Conservation (phyloP, 2,113 vertebrate genomes). For the Siniperca knerii region DNA sequence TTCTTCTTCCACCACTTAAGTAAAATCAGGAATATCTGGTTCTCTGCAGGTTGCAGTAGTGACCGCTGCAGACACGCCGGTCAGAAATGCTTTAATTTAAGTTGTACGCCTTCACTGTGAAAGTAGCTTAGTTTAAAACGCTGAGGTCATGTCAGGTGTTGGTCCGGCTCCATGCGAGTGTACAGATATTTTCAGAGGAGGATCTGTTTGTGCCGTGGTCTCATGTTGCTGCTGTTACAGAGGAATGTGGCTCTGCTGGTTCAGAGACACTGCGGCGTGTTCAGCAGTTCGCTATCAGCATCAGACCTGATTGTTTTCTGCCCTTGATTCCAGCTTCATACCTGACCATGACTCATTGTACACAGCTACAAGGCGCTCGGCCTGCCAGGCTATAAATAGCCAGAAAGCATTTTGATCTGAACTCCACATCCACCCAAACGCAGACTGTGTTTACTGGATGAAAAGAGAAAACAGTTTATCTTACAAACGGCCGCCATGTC, state of each 20-base stretch:
- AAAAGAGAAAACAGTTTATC: background rate
- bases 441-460: background rate
- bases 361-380: background rate
- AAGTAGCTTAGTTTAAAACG: too few relatives aligned
- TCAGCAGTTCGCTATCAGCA: background rate
- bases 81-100: too few relatives aligned
- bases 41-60: too few relatives aligned
- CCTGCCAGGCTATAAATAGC: slow-evolving; percentile 19
- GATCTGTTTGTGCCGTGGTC: background rate
- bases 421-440: background rate
- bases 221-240: background rate
- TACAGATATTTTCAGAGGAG: too few relatives aligned
- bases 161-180: too few relatives aligned
- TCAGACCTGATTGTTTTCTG: background rate
- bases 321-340: slow-evolving; percentile 8
- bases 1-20: too few relatives aligned
- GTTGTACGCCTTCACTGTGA: too few relatives aligned
- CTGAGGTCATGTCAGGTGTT: too few relatives aligned
- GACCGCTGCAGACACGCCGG: too few relatives aligned
- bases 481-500: too few relatives aligned
- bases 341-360: slow-evolving; percentile 8
- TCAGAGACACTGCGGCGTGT: background rate
- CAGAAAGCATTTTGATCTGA: background rate
- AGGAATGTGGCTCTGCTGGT: slow-evolving; percentile 41
- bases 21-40: too few relatives aligned